Percentiles rank a stretch among this genome's conserved stretches.
Conservation (phyloP, 2,797 vertebrate species). For the Hoplostethus atlanticus region DNA sequence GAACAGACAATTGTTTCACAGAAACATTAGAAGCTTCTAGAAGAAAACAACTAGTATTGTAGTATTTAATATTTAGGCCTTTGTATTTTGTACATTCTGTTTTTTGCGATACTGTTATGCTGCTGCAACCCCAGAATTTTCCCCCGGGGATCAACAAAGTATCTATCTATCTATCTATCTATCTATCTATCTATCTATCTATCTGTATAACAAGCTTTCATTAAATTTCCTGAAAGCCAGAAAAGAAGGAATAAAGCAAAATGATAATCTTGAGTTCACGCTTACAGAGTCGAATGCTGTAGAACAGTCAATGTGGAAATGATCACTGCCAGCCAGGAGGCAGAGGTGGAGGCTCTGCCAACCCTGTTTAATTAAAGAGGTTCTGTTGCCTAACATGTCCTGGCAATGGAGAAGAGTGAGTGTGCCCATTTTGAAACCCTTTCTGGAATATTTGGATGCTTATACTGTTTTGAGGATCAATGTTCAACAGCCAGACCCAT, state of each 20-base stretch:
- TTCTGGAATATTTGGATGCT: neutral
- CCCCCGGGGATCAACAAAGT: no score
- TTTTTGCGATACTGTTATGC: no score
- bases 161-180: no score
- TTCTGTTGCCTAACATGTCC: neutral
- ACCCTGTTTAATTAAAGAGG: neutral
- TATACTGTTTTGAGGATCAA: neutral
- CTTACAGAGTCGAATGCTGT: neutral
- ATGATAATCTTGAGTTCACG: neutral
- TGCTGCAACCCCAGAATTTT: no score
- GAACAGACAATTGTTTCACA: no score
- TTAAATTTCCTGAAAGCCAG: neutral
- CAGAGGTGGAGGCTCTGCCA: neutral
- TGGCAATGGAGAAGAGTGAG: neutral
- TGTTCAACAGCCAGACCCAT: neutral
- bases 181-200: no score
- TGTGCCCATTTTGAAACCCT: neutral
- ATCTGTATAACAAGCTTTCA: no score
- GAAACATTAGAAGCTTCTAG: no score
- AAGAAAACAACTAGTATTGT: no score
- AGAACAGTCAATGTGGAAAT: neutral
- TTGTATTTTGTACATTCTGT: no score
- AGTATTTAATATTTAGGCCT: no score
- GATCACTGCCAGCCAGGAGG: neutral
- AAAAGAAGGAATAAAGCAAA: neutral